Evolutionary conservation across 2,888 invertebrate genomes (phyloP).

Genomic region (Theretra japonica): DNA sequence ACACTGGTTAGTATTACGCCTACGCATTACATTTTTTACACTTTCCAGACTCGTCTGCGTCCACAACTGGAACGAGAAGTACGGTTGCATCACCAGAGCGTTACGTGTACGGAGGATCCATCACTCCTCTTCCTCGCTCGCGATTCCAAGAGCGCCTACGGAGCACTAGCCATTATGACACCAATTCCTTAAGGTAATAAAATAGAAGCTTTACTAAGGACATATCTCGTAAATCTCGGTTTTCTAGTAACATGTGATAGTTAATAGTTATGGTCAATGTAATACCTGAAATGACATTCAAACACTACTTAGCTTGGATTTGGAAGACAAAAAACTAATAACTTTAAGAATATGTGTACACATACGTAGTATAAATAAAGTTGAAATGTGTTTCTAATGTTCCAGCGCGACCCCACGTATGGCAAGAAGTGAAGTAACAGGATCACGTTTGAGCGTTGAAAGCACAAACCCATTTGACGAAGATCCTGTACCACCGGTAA

Average conservation of each 20-base stretch:
- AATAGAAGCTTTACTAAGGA: no score
- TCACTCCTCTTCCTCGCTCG: constrained; percentile 83
- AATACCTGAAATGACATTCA: no score
- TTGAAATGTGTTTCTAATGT: constrained; percentile 27
- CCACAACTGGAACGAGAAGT: constrained; percentile 59
- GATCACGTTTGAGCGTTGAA: constrained; percentile 83
- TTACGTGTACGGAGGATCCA: constrained; percentile 84
- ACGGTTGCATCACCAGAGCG: constrained; percentile 75
- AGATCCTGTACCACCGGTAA: constrained; percentile 78
- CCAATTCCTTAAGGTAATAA: constrained; percentile 66
- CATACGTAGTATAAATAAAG: background rate
- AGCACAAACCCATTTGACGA: constrained; percentile 87
- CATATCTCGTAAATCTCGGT: no score
- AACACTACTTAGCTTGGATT: no score
- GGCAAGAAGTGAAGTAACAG: constrained; percentile 79
- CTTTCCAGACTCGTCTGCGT: constrained; percentile 61
- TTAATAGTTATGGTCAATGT: no score
- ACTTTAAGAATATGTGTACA: background rate
- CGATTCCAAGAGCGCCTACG: constrained; percentile 81
- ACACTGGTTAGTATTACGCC: constrained; percentile 7
- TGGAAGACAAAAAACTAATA: no score
- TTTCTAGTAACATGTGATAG: no score
- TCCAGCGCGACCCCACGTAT: constrained; percentile 72
- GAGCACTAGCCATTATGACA: constrained; percentile 73
- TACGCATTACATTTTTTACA: constrained; percentile 4